Percentiles rank a stretch among this genome's conserved stretches.
Evolutionary conservation across 2,797 vertebrate species (phyloP).

Genomic region (Thaleichthys pacificus): DNA sequence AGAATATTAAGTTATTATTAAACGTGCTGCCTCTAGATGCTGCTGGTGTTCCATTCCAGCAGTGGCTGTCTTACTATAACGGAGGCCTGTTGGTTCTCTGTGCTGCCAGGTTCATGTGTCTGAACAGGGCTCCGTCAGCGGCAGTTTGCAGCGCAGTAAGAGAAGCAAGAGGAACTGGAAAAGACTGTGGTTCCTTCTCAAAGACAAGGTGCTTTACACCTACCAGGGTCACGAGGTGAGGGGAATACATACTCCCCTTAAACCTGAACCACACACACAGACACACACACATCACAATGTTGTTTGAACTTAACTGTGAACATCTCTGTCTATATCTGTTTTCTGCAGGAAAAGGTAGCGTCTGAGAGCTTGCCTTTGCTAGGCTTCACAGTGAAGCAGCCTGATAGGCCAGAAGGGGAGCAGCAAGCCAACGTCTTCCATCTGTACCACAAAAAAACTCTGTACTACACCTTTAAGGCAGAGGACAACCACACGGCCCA

Average conservation of each 20-base stretch:
- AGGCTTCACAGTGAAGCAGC: constrained; percentile 88
- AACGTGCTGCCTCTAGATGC: not conserved
- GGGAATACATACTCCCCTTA: constrained; percentile 60
- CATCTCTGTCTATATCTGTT: not conserved
- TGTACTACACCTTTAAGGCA: constrained; percentile 94
- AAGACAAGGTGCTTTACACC: constrained; percentile 99
- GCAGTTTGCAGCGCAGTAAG: constrained; percentile 88
- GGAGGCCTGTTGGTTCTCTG: not conserved
- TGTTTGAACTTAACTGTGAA: not conserved
- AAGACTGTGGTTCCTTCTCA: constrained; percentile 96
- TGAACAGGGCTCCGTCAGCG: constrained; percentile 82
- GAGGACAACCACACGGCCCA: constrained; percentile 86
- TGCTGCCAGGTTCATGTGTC: constrained; percentile 54
- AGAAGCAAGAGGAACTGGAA: constrained; percentile 94
- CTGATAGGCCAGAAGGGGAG: constrained; percentile 77
- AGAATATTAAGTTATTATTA: not conserved
- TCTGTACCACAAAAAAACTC: constrained; percentile 95
- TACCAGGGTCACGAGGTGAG: constrained; percentile 90
- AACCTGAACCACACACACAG: constrained; percentile 45
- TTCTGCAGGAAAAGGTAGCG: constrained; percentile 86
- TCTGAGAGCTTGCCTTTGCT: constrained; percentile 91
- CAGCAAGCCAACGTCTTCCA: constrained; percentile 84
- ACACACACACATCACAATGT: not conserved
- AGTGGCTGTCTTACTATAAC: not conserved
- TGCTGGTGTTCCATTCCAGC: not conserved